A percentile compares a stretch with the other conserved stretches of the same genome.
These are phyloP conservation scores for Athalia rosae DNA, from an alignment of 2,888 invertebrate species.

Conservation along the genomic window DNA sequence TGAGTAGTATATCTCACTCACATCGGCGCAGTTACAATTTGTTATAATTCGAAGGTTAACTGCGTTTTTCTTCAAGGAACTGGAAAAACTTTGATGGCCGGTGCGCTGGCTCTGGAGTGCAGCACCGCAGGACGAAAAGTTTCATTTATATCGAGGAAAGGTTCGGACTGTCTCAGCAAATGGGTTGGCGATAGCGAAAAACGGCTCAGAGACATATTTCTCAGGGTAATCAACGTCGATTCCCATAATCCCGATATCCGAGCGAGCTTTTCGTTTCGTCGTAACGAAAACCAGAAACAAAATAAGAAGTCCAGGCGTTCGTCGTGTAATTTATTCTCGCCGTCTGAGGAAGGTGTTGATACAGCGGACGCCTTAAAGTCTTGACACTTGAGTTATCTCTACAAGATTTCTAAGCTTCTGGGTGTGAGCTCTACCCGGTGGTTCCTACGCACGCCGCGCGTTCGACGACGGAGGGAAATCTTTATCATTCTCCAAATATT, in stretches of 20 bases:
- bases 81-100: conserved; percentile 91
- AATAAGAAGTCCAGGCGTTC: conserved; percentile 6
- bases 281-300: background rate
- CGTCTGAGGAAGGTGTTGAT: background rate
- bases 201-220: conserved; percentile 88
- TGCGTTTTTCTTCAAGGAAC: conserved; percentile 77
- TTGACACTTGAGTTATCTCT: conserved; percentile 30
- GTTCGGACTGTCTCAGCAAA: conserved; percentile 93
- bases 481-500: background rate
- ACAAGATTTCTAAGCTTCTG: conserved; percentile 37
- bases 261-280: no score
- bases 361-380: conserved; percentile 18
- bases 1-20: conserved; percentile 7
- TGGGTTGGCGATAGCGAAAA: conserved; percentile 96
- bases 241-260: background rate
- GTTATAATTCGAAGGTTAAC: conserved; percentile 29
- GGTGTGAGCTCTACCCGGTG: conserved; percentile 1
- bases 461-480: conserved; percentile 4
- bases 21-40: conserved; percentile 15
- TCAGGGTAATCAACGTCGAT: conserved; percentile 66
- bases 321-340: conserved; percentile 28
- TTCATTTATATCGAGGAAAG: conserved; percentile 94
- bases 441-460: conserved; percentile 12
- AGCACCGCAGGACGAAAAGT: conserved; percentile 85
- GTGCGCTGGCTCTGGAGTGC: conserved; percentile 92